Conservation (phyloP, 2,888 invertebrate genomes). For the Parnassius mnemosyne region DNA sequence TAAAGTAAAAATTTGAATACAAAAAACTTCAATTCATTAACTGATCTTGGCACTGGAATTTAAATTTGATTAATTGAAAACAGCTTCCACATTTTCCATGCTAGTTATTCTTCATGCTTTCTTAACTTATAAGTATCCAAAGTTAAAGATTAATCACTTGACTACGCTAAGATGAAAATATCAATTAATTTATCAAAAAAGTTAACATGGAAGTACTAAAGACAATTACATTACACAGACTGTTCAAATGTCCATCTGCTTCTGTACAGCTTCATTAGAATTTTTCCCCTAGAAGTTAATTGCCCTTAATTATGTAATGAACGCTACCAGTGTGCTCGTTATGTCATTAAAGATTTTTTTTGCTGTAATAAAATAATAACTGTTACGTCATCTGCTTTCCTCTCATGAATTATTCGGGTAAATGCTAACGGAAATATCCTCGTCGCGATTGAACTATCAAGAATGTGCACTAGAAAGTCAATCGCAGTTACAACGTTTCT, state of each 20-base stretch:
- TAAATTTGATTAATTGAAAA: too few relatives aligned
- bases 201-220: constrained; percentile 9
- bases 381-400: neutral
- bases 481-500: too few relatives aligned
- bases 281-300: constrained; percentile 17
- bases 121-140: neutral
- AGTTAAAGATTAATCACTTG: too few relatives aligned
- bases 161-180: too few relatives aligned
- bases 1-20: too few relatives aligned
- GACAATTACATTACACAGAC: constrained; percentile 8
- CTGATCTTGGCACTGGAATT: too few relatives aligned
- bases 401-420: neutral
- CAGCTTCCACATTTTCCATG: too few relatives aligned
- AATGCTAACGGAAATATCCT: too few relatives aligned
- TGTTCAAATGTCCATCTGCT: constrained; percentile 11
- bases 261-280: constrained; percentile 15
- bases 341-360: constrained; percentile 3
- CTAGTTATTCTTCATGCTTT: neutral
- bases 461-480: too few relatives aligned
- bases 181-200: neutral
- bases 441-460: too few relatives aligned
- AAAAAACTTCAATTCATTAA: too few relatives aligned
- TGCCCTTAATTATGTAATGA: constrained; percentile 18
- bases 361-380: constrained; percentile 3
- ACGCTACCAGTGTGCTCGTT: constrained; percentile 11